phyloP scores from a whole-genome alignment of 2,113 vertebrate genomes.

The Montifringilla adamsi region DNA sequence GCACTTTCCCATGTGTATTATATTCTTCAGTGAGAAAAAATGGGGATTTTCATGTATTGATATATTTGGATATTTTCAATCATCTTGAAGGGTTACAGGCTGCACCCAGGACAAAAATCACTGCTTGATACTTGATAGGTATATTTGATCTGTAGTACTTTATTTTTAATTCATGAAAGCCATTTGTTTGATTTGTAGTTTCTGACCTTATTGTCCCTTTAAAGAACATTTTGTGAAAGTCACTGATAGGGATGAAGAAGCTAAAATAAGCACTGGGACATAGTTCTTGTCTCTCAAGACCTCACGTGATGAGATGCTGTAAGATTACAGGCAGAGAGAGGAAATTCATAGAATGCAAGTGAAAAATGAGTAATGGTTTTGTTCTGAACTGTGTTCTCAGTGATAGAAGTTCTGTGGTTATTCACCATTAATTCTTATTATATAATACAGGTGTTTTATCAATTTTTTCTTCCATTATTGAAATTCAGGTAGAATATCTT shows the following conservation, averaged over 20 bases:
- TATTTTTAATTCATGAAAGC: slow-evolving; percentile 53
- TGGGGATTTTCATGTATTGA: neutral
- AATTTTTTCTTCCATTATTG: neutral
- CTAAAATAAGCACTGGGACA: slow-evolving; percentile 39
- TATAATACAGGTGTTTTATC: neutral
- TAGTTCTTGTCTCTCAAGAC: slow-evolving; percentile 32
- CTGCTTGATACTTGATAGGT: neutral
- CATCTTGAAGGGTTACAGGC: neutral
- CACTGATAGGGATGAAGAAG: neutral
- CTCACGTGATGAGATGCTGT: neutral
- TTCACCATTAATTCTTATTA: neutral
- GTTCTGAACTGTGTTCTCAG: slow-evolving; percentile 19
- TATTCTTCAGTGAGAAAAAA: neutral
- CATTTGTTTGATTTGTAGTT: slow-evolving; percentile 28
- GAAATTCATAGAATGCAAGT: slow-evolving; percentile 8
- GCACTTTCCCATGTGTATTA: neutral
- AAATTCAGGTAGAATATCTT: neutral
- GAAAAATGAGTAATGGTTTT: slow-evolving; percentile 49
- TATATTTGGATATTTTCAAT: neutral
- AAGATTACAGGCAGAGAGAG: neutral
- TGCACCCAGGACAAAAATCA: neutral
- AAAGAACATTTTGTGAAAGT: slow-evolving; percentile 36
- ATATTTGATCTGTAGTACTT: neutral
- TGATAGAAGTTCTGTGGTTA: neutral
- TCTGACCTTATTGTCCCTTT: slow-evolving; percentile 16